These are phyloP conservation scores for Columba janthina DNA, from an alignment of 2,113 vertebrate genomes.

Conservation along the genomic window DNA sequence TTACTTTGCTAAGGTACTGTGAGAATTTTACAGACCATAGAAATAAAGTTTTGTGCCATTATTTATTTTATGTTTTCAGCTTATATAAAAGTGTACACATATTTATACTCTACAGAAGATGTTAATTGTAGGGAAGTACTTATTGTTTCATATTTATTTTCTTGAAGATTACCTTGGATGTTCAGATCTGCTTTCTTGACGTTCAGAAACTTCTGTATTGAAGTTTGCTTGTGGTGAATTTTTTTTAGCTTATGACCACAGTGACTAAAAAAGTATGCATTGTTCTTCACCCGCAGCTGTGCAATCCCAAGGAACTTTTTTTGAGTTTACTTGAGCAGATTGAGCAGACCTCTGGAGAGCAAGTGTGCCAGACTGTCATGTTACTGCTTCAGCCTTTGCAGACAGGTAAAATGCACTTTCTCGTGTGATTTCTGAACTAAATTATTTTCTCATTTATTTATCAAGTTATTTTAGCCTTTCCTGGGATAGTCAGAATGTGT, in stretches of 20 bases:
- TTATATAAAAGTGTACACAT: neutral
- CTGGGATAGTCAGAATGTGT: neutral
- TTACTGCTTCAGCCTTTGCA: conserved; percentile 89
- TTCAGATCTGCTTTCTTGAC: neutral
- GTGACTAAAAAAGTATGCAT: neutral
- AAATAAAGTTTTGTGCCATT: neutral
- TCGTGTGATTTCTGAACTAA: neutral
- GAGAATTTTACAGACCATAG: neutral
- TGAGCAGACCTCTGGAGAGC: conserved; percentile 84
- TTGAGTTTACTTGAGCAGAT: conserved; percentile 93
- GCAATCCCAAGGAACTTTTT: conserved; percentile 93
- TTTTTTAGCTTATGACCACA: neutral
- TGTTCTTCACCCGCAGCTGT: conserved; percentile 77
- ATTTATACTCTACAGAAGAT: neutral
- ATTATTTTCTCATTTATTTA: neutral
- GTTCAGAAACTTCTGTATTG: neutral
- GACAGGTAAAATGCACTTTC: conserved; percentile 79
- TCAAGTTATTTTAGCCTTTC: neutral
- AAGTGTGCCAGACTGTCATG: conserved; percentile 81
- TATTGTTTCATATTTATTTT: neutral
- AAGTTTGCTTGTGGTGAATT: neutral
- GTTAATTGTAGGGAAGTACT: neutral
- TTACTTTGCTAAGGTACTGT: neutral
- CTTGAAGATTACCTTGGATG: neutral
- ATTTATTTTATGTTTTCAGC: neutral